phyloP scores from a whole-genome alignment of 1,140 invertebrate species.

The Zaprionus lachaisei region DNA sequence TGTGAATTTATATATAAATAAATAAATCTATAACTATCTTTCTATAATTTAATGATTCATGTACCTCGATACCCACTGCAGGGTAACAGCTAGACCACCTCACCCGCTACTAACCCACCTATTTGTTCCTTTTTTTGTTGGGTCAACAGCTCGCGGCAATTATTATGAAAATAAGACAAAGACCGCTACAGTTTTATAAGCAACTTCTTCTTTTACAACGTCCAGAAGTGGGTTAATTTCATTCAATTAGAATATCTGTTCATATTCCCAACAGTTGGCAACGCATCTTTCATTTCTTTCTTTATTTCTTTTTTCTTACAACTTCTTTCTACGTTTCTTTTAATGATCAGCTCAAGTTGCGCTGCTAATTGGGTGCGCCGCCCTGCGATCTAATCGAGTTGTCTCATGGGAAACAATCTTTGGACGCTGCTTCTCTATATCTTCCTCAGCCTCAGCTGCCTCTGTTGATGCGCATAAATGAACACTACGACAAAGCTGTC shows the following conservation, averaged over 20 bases:
- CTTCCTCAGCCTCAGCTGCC: neutral
- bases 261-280: neutral
- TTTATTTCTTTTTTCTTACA: neutral
- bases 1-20: too few relatives aligned
- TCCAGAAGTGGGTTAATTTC: conserved; percentile 73
- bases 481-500: conserved; percentile 33
- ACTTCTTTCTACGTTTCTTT: conserved; percentile 32
- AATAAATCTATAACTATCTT: too few relatives aligned
- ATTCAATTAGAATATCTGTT: conserved; percentile 75
- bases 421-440: neutral
- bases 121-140: conserved; percentile 4
- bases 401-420: conserved; percentile 64
- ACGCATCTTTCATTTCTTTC: conserved; percentile 35
- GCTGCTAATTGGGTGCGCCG: conserved; percentile 69
- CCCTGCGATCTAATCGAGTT: conserved; percentile 48
- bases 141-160: conserved; percentile 40
- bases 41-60: neutral
- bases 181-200: conserved; percentile 38
- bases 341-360: conserved; percentile 56
- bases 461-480: conserved; percentile 56
- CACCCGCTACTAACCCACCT: neutral
- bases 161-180: conserved; percentile 64
- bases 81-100: neutral
- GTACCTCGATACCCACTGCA: neutral
- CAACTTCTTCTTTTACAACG: conserved; percentile 38